Percentiles rank a stretch among this genome's conserved stretches.
phyloP scores from a whole-genome alignment of 2,888 invertebrate species.

The Eremobia ochroleuca region DNA sequence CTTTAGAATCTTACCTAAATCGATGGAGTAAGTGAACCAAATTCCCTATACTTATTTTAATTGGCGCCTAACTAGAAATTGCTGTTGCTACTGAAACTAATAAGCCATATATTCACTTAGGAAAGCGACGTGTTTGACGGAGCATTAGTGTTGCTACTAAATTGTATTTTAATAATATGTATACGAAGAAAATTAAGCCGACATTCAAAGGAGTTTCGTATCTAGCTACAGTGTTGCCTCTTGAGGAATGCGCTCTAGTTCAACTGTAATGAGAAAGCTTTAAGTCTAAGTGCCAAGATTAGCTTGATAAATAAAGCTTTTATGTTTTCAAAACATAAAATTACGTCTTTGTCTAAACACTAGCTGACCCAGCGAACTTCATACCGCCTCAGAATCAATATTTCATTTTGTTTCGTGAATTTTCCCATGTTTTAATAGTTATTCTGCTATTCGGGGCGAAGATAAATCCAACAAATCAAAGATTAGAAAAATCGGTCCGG shows the following conservation, averaged over 20 bases:
- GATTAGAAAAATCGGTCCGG: no score
- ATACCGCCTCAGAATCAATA: no score
- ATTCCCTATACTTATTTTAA: slow-evolving; percentile 39
- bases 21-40: slow-evolving; percentile 10
- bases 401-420: no score
- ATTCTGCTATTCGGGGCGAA: no score
- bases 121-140: slow-evolving; percentile 7
- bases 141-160: slow-evolving; percentile 19
- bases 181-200: slow-evolving; percentile 31
- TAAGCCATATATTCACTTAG: slow-evolving; percentile 12
- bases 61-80: slow-evolving; percentile 2
- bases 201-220: slow-evolving; percentile 35
- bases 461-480: no score
- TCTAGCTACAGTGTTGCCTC: slow-evolving; percentile 24
- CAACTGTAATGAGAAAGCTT: slow-evolving; percentile 33
- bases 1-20: neutral
- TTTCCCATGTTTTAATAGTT: no score
- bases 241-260: slow-evolving; percentile 30
- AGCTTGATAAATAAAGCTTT: slow-evolving; percentile 44
- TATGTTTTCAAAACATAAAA: slow-evolving; percentile 28
- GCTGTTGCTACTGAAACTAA: neutral
- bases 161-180: slow-evolving; percentile 24
- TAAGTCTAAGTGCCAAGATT: slow-evolving; percentile 32
- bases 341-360: neutral
- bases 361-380: no score